These are phyloP conservation scores for Holothuria scabra DNA, from an alignment of 53 echinoderm and acorn worm genomes.

Conservation along the genomic window DNA sequence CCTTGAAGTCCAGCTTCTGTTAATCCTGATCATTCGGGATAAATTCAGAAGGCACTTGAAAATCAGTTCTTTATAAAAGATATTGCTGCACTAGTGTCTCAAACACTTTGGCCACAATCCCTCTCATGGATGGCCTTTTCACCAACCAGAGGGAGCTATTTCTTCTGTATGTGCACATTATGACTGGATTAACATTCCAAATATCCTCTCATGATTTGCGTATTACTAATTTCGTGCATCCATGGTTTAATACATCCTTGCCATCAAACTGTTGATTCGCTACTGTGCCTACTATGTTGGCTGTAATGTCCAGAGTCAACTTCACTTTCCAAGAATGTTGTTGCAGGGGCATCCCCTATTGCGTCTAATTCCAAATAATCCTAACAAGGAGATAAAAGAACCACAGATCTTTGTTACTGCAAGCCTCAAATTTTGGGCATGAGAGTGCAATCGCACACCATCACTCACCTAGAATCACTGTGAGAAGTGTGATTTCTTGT, in stretches of 20 bases:
- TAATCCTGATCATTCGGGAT: background rate
- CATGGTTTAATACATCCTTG: background rate
- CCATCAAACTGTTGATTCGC: constrained; percentile 94
- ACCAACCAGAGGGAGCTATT: too few species aligned
- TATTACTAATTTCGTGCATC: constrained; percentile 3
- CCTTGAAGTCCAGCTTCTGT: constrained; percentile 30
- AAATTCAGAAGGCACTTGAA: constrained; percentile 30
- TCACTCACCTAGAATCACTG: too few species aligned
- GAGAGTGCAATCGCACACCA: too few species aligned
- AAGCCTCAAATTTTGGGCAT: too few species aligned
- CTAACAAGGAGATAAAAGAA: constrained; percentile 36
- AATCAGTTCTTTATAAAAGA: background rate
- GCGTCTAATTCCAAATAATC: constrained; percentile 97
- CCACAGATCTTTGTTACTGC: background rate
- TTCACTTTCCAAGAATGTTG: constrained; percentile 88
- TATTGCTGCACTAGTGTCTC: too few species aligned
- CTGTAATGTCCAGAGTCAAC: constrained; percentile 99
- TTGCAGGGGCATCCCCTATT: constrained; percentile 87
- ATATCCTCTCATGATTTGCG: background rate
- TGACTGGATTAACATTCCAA: background rate
- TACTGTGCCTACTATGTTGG: constrained; percentile 93
- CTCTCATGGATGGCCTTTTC: background rate
- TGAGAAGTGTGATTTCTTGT: too few species aligned
- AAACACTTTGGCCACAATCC: too few species aligned
- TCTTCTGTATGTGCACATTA: too few species aligned